These are phyloP conservation scores for Oryzias dopingdopingensis DNA, from an alignment of 2,797 vertebrate genomes.

Conservation along the genomic window DNA sequence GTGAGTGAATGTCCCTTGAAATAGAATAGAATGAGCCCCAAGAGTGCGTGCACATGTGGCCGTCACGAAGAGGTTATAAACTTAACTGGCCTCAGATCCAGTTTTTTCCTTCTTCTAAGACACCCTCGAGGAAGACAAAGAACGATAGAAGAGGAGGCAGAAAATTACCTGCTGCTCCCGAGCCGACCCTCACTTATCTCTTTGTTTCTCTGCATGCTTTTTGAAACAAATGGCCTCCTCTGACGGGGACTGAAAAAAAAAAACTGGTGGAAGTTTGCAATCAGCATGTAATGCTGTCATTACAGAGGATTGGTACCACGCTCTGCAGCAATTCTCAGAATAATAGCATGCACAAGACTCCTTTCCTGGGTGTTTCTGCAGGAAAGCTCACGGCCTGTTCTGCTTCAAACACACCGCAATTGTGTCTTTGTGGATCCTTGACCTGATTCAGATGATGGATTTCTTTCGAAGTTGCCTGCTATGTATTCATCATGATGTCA, in stretches of 20 bases:
- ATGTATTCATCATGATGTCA: conserved; percentile 27
- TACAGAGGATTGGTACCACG: no score
- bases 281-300: no score
- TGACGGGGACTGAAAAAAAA: no score
- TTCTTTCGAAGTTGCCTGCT: conserved; percentile 1
- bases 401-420: no score
- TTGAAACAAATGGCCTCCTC: conserved; percentile 10
- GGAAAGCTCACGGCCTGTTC: no score
- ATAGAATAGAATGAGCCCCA: conserved; percentile 16
- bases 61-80: conserved; percentile 13
- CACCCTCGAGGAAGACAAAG: conserved; percentile 13
- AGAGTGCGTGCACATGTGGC: not conserved
- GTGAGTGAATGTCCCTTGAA: conserved; percentile 13
- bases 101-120: conserved; percentile 28
- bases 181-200: no score
- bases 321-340: no score
- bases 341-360: no score
- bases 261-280: no score
- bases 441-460: conserved; percentile 36
- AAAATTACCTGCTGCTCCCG: not conserved
- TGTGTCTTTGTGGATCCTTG: conserved; percentile 15
- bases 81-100: conserved; percentile 10
- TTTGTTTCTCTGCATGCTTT: not conserved
- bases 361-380: no score
- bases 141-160: not conserved